These are phyloP conservation scores for Drosophila prostipennis DNA, from an alignment of 2,888 invertebrate species.

Conservation along the genomic window DNA sequence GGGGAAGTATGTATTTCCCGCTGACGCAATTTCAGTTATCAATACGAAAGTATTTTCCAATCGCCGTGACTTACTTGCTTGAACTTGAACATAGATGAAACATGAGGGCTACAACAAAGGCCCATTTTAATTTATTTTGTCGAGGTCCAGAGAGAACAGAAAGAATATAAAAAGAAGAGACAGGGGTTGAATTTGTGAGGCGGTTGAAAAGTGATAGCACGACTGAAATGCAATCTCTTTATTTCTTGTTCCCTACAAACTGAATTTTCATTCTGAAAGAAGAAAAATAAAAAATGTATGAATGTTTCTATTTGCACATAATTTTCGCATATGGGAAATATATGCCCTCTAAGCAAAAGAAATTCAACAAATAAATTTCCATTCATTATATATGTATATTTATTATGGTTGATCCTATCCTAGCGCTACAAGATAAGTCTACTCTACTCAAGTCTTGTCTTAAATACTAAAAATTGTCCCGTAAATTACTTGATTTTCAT, in stretches of 20 bases:
- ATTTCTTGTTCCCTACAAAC: neutral
- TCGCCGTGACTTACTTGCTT: conserved; percentile 37
- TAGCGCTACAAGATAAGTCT: too few relatives aligned
- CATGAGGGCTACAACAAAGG: neutral
- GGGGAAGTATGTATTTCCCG: conserved; percentile 24
- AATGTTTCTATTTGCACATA: neutral
- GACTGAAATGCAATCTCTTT: neutral
- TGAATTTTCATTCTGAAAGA: neutral
- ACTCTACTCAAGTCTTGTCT: too few relatives aligned
- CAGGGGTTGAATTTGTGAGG: neutral
- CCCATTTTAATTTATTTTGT: neutral
- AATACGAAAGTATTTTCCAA: conserved; percentile 39
- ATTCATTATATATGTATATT: too few relatives aligned
- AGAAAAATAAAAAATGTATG: neutral
- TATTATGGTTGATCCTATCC: too few relatives aligned
- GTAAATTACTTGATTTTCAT: neutral
- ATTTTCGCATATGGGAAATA: too few relatives aligned
- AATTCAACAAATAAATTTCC: too few relatives aligned
- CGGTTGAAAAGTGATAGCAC: conserved; percentile 2
- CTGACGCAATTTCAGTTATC: conserved; percentile 47
- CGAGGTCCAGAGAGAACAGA: neutral
- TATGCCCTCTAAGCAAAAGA: too few relatives aligned
- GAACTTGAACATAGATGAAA: conserved; percentile 35
- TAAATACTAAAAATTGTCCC: neutral
- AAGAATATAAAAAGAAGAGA: neutral